Conservation (phyloP, 2,797 vertebrate species). For the Galagoides demidoff region DNA sequence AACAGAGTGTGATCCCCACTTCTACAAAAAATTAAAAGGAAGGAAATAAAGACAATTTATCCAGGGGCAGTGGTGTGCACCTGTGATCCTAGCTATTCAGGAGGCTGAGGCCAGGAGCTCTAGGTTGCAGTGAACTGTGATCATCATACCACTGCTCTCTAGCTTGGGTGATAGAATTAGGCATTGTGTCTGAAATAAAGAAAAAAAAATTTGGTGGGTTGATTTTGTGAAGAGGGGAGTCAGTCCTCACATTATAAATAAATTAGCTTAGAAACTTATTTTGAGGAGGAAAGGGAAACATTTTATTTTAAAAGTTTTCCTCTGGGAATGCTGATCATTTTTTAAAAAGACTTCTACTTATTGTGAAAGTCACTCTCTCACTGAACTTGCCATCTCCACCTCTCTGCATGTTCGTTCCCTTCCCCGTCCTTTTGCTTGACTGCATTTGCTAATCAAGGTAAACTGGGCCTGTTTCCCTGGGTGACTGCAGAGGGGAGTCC, state of each 20-base stretch:
- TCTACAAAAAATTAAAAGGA: not conserved
- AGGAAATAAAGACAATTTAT: not conserved
- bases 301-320: too few relatives aligned
- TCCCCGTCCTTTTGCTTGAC: not conserved
- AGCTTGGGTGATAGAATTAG: not conserved
- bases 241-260: too few relatives aligned
- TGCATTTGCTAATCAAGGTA: not conserved
- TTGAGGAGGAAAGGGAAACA: too few relatives aligned
- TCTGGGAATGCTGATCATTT: too few relatives aligned
- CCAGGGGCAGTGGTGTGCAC: not conserved
- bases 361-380: too few relatives aligned
- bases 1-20: not conserved
- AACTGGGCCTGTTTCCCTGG: not conserved
- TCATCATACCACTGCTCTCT: not conserved
- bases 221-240: not conserved
- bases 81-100: not conserved
- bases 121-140: not conserved
- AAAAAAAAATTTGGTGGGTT: not conserved
- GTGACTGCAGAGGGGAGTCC: not conserved
- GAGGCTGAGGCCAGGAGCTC: not conserved
- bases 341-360: too few relatives aligned
- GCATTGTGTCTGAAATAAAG: not conserved
- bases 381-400: not conserved
- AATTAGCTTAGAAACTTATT: too few relatives aligned
- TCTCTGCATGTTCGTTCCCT: not conserved